Conservation (phyloP, 2,888 invertebrate genomes). For the Nematopogon swammerdamellus region DNA sequence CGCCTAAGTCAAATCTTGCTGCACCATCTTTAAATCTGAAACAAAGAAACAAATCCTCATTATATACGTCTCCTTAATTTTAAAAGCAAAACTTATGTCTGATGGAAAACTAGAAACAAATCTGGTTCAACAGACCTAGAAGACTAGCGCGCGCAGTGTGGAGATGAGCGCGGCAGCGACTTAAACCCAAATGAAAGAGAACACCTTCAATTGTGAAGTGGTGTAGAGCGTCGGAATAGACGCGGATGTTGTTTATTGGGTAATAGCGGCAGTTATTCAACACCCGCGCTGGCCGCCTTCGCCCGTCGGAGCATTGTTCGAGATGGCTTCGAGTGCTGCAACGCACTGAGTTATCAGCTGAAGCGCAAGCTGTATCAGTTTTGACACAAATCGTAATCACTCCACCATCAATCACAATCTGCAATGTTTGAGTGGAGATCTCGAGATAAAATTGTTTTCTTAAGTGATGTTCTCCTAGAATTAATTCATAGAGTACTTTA, state of each 20-base stretch:
- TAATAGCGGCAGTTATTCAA: neutral
- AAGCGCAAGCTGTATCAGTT: neutral
- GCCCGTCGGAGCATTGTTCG: too few species aligned
- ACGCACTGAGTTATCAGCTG: too few species aligned
- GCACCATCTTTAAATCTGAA: slow-evolving; percentile 55
- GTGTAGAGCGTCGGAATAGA: neutral
- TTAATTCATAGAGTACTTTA: too few species aligned
- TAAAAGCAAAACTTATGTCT: too few species aligned
- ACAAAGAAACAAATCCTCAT: slow-evolving; percentile 20
- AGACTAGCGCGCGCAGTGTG: too few species aligned
- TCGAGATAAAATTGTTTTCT: neutral
- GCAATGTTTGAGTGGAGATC: neutral
- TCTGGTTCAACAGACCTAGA: too few species aligned
- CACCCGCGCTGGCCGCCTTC: neutral
- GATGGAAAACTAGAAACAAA: too few species aligned
- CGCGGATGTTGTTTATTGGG: neutral
- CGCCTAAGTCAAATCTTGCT: slow-evolving; percentile 55
- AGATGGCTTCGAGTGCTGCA: too few species aligned
- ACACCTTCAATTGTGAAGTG: neutral
- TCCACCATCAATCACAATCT: neutral
- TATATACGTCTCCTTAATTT: too few species aligned
- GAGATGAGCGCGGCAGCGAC: too few species aligned
- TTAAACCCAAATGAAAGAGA: neutral
- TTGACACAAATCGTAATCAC: neutral
- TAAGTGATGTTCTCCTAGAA: neutral